Evolutionary conservation across 2,888 invertebrate species (phyloP).

Genomic region (Oxytorus armatus): DNA sequence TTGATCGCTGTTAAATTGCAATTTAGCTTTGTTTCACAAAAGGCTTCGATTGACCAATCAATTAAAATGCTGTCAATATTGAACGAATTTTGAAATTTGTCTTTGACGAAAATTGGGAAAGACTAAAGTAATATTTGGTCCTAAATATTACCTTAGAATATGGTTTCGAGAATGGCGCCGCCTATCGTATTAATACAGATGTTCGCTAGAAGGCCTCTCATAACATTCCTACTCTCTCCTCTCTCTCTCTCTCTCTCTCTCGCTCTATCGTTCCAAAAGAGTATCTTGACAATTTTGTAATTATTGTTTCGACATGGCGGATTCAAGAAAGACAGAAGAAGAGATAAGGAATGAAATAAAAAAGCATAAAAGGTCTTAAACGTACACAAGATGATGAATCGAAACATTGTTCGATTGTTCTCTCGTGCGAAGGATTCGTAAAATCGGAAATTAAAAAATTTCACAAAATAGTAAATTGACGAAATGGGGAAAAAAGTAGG

Average conservation of each 20-base stretch:
- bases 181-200: slow-evolving; percentile 17
- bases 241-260: slow-evolving; percentile 14
- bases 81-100: too few species aligned
- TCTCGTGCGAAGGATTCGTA: neutral
- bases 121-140: too few species aligned
- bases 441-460: too few species aligned
- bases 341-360: neutral
- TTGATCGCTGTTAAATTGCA: too few species aligned
- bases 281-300: slow-evolving; percentile 48
- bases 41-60: slow-evolving; percentile 5
- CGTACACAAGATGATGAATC: slow-evolving; percentile 3
- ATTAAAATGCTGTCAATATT: too few species aligned
- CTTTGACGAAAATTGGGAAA: too few species aligned
- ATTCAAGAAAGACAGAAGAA: neutral
- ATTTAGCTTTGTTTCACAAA: too few species aligned
- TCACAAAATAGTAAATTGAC: too few species aligned
- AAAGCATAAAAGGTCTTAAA: neutral
- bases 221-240: neutral
- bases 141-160: too few species aligned
- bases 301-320: slow-evolving; percentile 41
- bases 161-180: slow-evolving; percentile 6
- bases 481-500: neutral
- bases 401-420: neutral
- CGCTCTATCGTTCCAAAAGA: slow-evolving; percentile 67
- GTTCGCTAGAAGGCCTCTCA: neutral